Percentiles rank a stretch among this genome's conserved stretches.
Conservation (phyloP, 2,888 invertebrate species). For the Yponomeuta sedellus region DNA sequence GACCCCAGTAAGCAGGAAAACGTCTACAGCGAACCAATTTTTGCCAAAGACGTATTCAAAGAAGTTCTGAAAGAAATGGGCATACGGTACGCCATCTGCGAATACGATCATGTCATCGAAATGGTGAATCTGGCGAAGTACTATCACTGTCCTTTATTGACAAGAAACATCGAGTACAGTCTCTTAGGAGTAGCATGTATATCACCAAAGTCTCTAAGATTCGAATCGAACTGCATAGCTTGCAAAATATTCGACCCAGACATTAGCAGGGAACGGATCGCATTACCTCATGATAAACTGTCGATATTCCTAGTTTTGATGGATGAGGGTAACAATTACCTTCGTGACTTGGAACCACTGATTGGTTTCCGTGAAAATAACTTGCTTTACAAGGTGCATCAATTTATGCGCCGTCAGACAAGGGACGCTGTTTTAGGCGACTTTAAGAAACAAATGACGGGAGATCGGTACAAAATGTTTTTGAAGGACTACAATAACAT, state of each 20-base stretch:
- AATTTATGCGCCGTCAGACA: constrained; percentile 22
- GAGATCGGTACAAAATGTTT: constrained; percentile 10
- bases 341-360: background rate
- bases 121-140: constrained; percentile 29
- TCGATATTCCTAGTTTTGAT: constrained; percentile 6
- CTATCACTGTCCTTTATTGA: constrained; percentile 32
- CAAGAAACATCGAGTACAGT: constrained; percentile 30
- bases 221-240: constrained; percentile 6
- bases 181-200: constrained; percentile 23
- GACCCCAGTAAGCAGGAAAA: constrained; percentile 20
- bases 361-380: background rate
- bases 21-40: constrained; percentile 25
- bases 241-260: constrained; percentile 10
- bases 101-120: constrained; percentile 27
- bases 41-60: constrained; percentile 25
- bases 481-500: background rate
- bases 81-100: constrained; percentile 31
- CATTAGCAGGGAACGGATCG: background rate
- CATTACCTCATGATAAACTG: background rate
- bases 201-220: constrained; percentile 15
- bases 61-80: constrained; percentile 30
- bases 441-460: constrained; percentile 14
- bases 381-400: constrained; percentile 14
- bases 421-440: constrained; percentile 13
- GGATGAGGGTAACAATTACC: constrained; percentile 4